These are phyloP conservation scores for Corythaixoides concolor DNA, from an alignment of 2,113 vertebrate genomes.

Conservation along the genomic window DNA sequence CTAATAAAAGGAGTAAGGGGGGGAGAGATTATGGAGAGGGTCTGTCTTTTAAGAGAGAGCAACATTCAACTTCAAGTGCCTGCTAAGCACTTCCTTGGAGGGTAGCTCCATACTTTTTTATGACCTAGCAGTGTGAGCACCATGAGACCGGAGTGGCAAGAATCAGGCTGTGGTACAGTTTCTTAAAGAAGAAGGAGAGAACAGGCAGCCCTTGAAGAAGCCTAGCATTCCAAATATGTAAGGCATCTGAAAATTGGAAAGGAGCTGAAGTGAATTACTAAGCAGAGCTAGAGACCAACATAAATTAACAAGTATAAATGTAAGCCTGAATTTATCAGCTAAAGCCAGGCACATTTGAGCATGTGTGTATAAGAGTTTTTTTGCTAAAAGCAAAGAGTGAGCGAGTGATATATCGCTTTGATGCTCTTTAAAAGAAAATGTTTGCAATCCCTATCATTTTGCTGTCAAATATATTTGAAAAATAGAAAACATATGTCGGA, in stretches of 20 bases:
- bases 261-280: neutral
- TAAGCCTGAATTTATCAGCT: conserved; percentile 24
- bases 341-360: neutral
- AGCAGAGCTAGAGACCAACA: neutral
- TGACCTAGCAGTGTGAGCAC: neutral
- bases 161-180: neutral
- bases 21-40: neutral
- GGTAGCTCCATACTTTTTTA: neutral
- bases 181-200: neutral
- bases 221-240: neutral
- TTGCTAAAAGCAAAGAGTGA: neutral
- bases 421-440: neutral
- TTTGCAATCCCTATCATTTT: neutral
- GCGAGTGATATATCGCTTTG: neutral
- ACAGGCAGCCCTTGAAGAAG: neutral
- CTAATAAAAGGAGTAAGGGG: neutral
- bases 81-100: neutral
- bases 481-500: neutral
- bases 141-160: neutral
- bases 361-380: neutral
- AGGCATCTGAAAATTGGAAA: neutral
- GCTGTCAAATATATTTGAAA: neutral
- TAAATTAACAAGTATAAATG: neutral
- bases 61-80: neutral
- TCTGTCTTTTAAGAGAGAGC: neutral